Evolutionary conservation across 2,888 invertebrate species (phyloP).

Genomic region (Drosophila setosimentum): DNA sequence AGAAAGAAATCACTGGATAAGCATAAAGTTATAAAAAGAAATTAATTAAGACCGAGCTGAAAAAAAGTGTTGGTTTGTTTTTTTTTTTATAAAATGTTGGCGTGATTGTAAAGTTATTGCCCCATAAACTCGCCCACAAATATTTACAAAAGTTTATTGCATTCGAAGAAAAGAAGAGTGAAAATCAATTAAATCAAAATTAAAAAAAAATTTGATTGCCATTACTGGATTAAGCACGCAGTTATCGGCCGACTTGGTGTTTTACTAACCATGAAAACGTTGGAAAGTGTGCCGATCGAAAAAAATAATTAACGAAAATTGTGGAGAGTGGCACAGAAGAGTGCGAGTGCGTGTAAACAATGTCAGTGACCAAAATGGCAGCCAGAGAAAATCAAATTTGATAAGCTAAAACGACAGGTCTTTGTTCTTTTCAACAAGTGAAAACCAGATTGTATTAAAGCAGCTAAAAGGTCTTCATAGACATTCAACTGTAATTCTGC

Average conservation of each 20-base stretch:
- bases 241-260: conserved; percentile 47
- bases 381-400: conserved; percentile 64
- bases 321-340: conserved; percentile 36
- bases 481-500: conserved; percentile 32
- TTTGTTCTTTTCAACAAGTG: conserved; percentile 51
- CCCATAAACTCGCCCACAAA: conserved; percentile 54
- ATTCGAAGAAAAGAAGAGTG: conserved; percentile 42
- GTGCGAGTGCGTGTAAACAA: conserved; percentile 55
- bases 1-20: conserved; percentile 31
- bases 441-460: conserved; percentile 27
- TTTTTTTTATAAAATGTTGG: conserved; percentile 25
- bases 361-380: conserved; percentile 60
- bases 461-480: conserved; percentile 14
- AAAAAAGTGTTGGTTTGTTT: conserved; percentile 35
- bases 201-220: conserved; percentile 44
- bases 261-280: conserved; percentile 70
- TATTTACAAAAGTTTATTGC: conserved; percentile 51
- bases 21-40: conserved; percentile 39
- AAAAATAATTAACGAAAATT: conserved; percentile 56
- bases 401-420: conserved; percentile 43
- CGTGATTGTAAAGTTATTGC: conserved; percentile 56
- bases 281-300: conserved; percentile 58
- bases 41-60: conserved; percentile 49
- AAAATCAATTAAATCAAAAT: conserved; percentile 50
- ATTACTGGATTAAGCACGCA: conserved; percentile 49